These are phyloP conservation scores for Miltochrista miniata DNA, from an alignment of 2,888 invertebrate genomes.

Conservation along the genomic window DNA sequence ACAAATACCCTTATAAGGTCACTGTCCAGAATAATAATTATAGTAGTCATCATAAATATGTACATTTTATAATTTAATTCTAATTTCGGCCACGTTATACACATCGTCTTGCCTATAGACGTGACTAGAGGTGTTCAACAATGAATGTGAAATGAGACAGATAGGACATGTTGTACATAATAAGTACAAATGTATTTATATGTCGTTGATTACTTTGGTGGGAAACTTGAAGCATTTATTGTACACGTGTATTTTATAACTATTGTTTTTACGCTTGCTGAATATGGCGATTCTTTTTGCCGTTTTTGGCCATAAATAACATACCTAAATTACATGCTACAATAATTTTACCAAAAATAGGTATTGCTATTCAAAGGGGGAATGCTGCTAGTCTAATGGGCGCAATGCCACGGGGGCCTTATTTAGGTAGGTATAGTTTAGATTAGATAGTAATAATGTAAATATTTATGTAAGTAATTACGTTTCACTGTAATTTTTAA, in stretches of 20 bases:
- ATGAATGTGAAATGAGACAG: conserved; percentile 55
- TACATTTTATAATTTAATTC: conserved; percentile 15
- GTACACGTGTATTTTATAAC: conserved; percentile 3
- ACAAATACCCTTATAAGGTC: conserved; percentile 1
- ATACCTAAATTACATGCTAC: too few relatives aligned
- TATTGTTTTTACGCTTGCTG: neutral
- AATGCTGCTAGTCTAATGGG: too few relatives aligned
- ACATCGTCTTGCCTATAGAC: conserved; percentile 22
- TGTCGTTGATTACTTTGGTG: conserved; percentile 44
- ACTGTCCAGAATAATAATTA: neutral
- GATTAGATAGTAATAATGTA: too few relatives aligned
- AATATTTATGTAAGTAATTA: too few relatives aligned
- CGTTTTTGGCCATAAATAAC: too few relatives aligned
- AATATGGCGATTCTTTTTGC: too few relatives aligned
- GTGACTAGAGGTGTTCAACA: conserved; percentile 33
- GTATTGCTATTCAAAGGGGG: too few relatives aligned
- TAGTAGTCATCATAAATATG: neutral
- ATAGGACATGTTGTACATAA: conserved; percentile 49
- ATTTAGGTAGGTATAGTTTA: too few relatives aligned
- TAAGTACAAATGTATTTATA: conserved; percentile 50
- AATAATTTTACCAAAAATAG: too few relatives aligned
- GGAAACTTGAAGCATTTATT: conserved; percentile 26
- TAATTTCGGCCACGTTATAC: conserved; percentile 44
- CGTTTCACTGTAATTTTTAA: too few relatives aligned
- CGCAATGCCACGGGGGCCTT: too few relatives aligned